Evolutionary conservation across 1,140 invertebrate genomes (phyloP).

Genomic region (Hesperophylax magnus): DNA sequence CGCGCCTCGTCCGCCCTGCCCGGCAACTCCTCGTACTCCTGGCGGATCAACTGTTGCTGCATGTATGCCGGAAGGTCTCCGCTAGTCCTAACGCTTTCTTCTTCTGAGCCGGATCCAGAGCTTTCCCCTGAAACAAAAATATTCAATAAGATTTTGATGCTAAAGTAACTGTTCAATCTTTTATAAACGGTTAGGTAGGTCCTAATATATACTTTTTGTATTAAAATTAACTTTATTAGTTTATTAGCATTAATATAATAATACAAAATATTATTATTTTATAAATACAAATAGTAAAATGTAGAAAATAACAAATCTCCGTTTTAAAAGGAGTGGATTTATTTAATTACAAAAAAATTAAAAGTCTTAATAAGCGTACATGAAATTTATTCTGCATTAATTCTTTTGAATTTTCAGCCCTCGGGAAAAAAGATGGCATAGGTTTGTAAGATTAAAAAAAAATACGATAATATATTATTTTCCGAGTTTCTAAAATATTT

Average conservation of each 20-base stretch:
- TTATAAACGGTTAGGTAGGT: background rate
- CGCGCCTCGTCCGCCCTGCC: conserved; percentile 40
- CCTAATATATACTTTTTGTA: too few species aligned
- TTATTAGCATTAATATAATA: too few species aligned
- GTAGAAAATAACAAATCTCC: background rate
- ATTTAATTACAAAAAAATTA: too few species aligned
- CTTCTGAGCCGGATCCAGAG: conserved; percentile 71
- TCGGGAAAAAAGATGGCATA: too few species aligned
- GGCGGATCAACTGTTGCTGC: conserved; percentile 45
- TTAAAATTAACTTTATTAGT: too few species aligned
- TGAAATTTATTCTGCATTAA: too few species aligned
- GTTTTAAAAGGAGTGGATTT: too few species aligned
- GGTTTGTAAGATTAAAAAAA: too few species aligned
- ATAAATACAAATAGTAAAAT: background rate
- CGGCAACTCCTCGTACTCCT: conserved; percentile 49
- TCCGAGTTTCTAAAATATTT: too few species aligned
- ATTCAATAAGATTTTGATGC: background rate
- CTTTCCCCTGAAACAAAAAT: conserved; percentile 72
- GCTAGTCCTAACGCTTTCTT: conserved; percentile 64
- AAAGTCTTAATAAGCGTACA: too few species aligned
- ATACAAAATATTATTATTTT: background rate
- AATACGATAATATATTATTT: too few species aligned
- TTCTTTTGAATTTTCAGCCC: too few species aligned
- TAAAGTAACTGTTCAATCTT: background rate
- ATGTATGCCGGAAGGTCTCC: conserved; percentile 51